Base-by-base conservation (phyloP, 2,888 invertebrate genomes). In the Bombylius major region DNA sequence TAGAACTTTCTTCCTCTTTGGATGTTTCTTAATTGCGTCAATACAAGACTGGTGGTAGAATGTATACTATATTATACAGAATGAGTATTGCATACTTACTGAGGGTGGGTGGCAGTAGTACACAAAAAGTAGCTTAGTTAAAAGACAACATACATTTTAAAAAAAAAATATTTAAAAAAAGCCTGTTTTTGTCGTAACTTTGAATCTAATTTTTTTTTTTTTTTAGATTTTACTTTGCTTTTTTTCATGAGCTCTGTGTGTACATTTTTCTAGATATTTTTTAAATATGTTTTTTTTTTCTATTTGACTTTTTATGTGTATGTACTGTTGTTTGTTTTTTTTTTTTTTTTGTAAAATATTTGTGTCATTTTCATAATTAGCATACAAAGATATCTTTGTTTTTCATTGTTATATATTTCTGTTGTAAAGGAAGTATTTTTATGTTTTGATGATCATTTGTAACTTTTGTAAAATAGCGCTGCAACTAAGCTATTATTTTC, bases 11-110 rank as follows among this genome's bases (percentile, higher is more conserved):
- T 32, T 56, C 51, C 49, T 52, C 34, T 53, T 39, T 50, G 53
- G 42, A 33, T 50, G 50, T 51, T 50, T 48, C 46, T 53, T 53
- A 56, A 56, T 56, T 56, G 53, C 56, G 53, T 56, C 56, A 56
- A 56, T 53, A 56, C 50, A 53, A 50, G 39, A 23, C 23, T 23
- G 23, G 23, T 23, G 23, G 23, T 23, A 3, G 23, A 6, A 47
- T n/a, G 46, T 36, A 36, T 36, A 42, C 39, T 42, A 11, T 42
- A 42, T 23, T 23, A 23, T 23, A 42, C 8, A 42, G 39, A 11
- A 42, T 42, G 39, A 42, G 39, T 42, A 36, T 36, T 11, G 39
- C 11, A 11, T 11, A 42, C 39, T 42, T 11, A 42, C 39, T 42
- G 39, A 42, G 39, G 11, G 9, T 8, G 36, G 36, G 11, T 8